Evolutionary conservation across 2,113 vertebrate species (phyloP).

Genomic region (Daubentonia madagascariensis): DNA sequence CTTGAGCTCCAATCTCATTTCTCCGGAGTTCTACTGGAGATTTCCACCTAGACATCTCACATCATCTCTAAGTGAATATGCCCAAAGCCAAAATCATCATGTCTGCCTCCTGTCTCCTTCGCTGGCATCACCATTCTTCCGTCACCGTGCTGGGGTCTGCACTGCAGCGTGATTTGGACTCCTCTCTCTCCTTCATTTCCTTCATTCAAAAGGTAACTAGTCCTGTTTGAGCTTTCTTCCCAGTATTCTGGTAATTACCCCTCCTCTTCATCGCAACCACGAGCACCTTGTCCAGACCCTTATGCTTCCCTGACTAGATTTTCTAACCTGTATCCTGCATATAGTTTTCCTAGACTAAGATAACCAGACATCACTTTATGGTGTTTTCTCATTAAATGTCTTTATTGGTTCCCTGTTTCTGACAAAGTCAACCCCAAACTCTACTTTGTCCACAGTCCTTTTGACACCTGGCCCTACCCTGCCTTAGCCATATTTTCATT

Average conservation of each 20-base stretch:
- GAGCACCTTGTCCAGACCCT: background rate
- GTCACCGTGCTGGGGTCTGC: background rate
- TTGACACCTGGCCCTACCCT: background rate
- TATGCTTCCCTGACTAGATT: background rate
- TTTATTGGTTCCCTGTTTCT: background rate
- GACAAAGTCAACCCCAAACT: background rate
- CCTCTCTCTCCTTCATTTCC: background rate
- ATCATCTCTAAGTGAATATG: too few relatives aligned
- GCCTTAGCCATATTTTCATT: background rate
- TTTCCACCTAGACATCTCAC: background rate
- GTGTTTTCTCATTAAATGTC: background rate
- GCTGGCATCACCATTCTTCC: too few relatives aligned
- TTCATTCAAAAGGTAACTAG: background rate
- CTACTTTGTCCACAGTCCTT: background rate
- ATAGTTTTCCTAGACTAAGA: background rate
- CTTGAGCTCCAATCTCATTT: background rate
- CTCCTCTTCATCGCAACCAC: accelerated
- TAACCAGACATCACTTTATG: background rate
- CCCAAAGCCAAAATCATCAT: background rate
- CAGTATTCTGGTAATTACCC: background rate
- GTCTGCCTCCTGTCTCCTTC: background rate
- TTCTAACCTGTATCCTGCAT: background rate
- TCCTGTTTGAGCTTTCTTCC: background rate
- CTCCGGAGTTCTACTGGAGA: background rate
- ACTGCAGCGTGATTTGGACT: background rate